These are phyloP conservation scores for Enteromius treurensis DNA, from an alignment of 2,797 vertebrate species.

Conservation along the genomic window DNA sequence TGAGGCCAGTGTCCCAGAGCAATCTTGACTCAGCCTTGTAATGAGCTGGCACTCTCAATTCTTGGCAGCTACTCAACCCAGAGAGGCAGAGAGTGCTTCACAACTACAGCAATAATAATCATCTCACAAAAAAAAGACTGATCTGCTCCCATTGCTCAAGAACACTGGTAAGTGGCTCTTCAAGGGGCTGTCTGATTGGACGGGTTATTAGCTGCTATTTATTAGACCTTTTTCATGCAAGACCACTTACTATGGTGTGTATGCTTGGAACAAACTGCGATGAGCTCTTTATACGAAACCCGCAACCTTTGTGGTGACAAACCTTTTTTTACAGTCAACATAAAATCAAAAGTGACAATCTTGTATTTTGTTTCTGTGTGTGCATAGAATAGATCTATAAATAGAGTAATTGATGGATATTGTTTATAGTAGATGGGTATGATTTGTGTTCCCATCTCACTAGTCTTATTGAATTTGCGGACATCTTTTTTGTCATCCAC, in stretches of 20 bases:
- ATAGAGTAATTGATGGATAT: background rate
- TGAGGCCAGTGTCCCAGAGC: slow-evolving; percentile 20
- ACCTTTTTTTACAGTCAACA: background rate
- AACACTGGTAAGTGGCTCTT: slow-evolving; percentile 28
- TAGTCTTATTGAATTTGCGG: background rate
- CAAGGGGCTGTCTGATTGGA: slow-evolving; percentile 7
- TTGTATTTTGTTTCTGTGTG: background rate
- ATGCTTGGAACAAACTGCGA: slow-evolving; percentile 5
- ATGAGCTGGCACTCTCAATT: slow-evolving; percentile 39
- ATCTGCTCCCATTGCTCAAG: slow-evolving; percentile 12
- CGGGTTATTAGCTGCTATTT: slow-evolving; percentile 18
- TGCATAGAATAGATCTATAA: background rate
- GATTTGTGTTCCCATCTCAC: background rate
- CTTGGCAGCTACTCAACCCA: slow-evolving; percentile 13
- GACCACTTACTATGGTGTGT: background rate
- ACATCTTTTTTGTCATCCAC: slow-evolving; percentile 66
- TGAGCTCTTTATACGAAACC: background rate
- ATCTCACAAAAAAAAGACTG: slow-evolving; percentile 6
- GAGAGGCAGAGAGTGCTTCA: slow-evolving; percentile 18
- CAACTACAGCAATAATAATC: slow-evolving; percentile 30
- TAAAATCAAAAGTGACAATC: background rate
- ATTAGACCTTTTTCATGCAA: background rate
- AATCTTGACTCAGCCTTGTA: slow-evolving; percentile 18
- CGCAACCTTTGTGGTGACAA: background rate
- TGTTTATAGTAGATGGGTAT: background rate